Evolutionary conservation across 2,113 vertebrate genomes (phyloP), one percentile per base, ranked within the genome.

Genomic region (Sebastes fasciatus): DNA sequence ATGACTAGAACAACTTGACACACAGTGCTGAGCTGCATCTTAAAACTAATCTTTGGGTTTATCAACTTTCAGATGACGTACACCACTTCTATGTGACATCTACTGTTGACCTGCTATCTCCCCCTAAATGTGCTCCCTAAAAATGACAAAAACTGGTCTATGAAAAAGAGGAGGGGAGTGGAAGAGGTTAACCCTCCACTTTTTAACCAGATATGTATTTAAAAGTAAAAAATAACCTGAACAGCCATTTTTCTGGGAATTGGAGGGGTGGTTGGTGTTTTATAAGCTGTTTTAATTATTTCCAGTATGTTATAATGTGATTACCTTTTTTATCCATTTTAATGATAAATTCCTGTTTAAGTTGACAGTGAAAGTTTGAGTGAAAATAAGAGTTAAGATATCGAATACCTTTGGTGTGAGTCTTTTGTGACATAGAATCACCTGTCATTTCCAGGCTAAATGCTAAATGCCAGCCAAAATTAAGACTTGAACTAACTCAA

Each of bases 371-470:
- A 34, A 14, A 8, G 8, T 21, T 76, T 8, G 48, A 66, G n/a
- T 57, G 8, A 48, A 67, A 52, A 14, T 19, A n/a, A 23, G 19
- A 70, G 63, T 11, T 63, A 14, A 13, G 55, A 34, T 72, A 79
- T 77, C 0, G 6, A 73, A 63, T 10, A 40, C 13, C 19, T 58
- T 46, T 60, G 3, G 13, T 43, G 43, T 11, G n/a, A 57, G 2
- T 64, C 40, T 82, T 64, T 19, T 58, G 26, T 77, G 80, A 80
- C 72, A 86, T 52, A 17, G 43, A 46, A 17, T 79, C 46, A 48
- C 80, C 58, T 54, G 74, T 64, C 1, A 75, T 80, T 73, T 57
- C 14, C 14, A 8, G 5, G 40, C 43, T 71, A 83, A 84, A 80
- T 51, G 40, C 48, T 71, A 83, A 84, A 80, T 51, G 55, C 42